These are phyloP conservation scores for Oxyura jamaicensis DNA, from an alignment of 2,113 vertebrate species.

Conservation along the genomic window DNA sequence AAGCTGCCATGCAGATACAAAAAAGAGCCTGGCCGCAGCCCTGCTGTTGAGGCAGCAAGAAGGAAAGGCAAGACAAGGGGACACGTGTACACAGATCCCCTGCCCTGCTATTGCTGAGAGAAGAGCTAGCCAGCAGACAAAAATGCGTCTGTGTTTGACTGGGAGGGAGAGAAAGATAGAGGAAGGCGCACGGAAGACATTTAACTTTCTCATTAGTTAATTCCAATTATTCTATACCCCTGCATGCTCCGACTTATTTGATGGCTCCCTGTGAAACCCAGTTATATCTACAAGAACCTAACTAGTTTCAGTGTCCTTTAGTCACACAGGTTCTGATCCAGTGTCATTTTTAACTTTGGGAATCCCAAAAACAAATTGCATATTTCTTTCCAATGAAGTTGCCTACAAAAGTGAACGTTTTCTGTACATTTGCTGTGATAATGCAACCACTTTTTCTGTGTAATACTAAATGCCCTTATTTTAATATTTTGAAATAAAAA, in stretches of 20 bases:
- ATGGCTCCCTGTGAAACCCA: accelerated
- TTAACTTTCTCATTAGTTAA: not conserved
- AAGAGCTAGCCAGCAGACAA: too few species aligned
- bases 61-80: not conserved
- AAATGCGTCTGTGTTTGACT: not conserved
- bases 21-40: not conserved
- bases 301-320: not conserved
- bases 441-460: not conserved
- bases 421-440: not conserved
- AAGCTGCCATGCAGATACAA: not conserved
- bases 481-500: not conserved
- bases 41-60: accelerated
- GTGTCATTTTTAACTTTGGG: not conserved
- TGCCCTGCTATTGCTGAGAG: not conserved
- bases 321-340: not conserved
- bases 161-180: not conserved
- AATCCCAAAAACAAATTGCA: not conserved
- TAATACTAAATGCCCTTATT: not conserved
- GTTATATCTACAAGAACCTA: not conserved
- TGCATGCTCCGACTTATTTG: accelerated
- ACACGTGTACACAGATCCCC: accelerated
- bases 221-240: not conserved
- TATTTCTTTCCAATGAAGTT: not conserved
- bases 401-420: not conserved
- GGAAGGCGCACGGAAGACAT: not conserved